Evolutionary conservation across 2,113 vertebrate genomes (phyloP), one percentile per base, ranked within the genome.

Genomic region (Embiotoca jacksoni): DNA sequence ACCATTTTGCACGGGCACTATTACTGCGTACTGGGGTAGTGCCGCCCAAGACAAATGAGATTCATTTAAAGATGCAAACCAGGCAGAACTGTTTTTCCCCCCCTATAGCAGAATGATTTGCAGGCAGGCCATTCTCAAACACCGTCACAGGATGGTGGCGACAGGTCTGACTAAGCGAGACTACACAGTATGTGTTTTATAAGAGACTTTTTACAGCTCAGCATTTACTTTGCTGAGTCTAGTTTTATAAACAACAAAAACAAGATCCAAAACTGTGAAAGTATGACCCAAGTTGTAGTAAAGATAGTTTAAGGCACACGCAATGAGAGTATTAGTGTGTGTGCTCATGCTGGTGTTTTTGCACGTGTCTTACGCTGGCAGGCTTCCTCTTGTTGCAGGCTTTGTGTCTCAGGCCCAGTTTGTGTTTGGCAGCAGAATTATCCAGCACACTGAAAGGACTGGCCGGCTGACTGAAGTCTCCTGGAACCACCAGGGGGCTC

Each of bases 381-480:
- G 91, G 90, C 60, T 92, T 94, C 87, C 92, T 96, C 80, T 33
- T 95, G 84, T 90, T 87, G 65, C 93, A 91, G 68, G 91, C 94
- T 74, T 91, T 96, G 71, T 95, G 92, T 37, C 94, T 95, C 78
- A 98, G 89, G n/a, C 94, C 93, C 73, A 97, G 95, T 80, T 94
- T 96, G 92, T 97, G 96, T 84, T 85, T 94, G 85, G 97, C 96
- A 55, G 96, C 96, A 2, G 96, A 96, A 85, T 94, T 96, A 81
- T 97, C 94, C 91, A 98, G 93, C 95, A 97, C 80, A 84, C 84
- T 23, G 0, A 94, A 72, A 1, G 93, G 92, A 68, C 87, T 96
- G 71, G 94, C 94, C 6, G 95, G 94, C 37, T 78, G 82, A 50
- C 90, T 94, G 86, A 98, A 97, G 84, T 96, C 96, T 84, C 72